Percentiles rank a stretch among this genome's conserved stretches.
phyloP scores from a whole-genome alignment of 2,888 invertebrate species.

The Azorinus chamasolen region DNA sequence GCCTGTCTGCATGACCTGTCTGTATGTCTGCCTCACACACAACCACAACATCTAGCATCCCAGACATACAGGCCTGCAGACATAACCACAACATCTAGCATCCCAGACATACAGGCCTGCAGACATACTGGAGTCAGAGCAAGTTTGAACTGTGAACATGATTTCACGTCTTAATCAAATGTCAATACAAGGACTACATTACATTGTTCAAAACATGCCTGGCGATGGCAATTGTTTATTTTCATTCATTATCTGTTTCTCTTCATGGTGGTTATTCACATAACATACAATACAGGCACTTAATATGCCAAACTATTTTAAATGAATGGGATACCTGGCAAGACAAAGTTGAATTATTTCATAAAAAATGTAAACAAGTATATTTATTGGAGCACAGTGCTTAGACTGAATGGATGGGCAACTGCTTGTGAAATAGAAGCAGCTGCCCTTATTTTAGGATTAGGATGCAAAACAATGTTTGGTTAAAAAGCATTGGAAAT shows the following conservation, averaged over 20 bases:
- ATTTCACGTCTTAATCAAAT: no score
- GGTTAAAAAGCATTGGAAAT: no score
- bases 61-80: no score
- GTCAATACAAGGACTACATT: no score
- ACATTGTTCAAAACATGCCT: conserved; percentile 14
- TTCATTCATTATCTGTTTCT: conserved; percentile 22
- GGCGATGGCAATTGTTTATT: conserved; percentile 50
- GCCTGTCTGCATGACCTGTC: no score
- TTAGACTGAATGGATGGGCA: conserved; percentile 22
- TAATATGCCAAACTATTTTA: background rate
- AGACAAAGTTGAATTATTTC: background rate
- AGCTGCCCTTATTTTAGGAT: conserved; percentile 20
- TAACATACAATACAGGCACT: background rate
- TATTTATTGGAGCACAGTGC: conserved; percentile 10
- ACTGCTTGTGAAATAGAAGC: conserved; percentile 37
- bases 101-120: no score
- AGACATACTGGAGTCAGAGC: no score
- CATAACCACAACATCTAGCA: no score
- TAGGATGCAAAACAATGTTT: conserved; percentile 16
- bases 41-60: no score
- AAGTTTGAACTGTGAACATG: no score
- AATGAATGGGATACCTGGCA: background rate
- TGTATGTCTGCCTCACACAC: no score
- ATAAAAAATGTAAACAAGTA: background rate
- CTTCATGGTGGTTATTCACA: conserved; percentile 11